Conservation (phyloP, 35 echinoderm and acorn worm species). For the Stichopus chloronotus region DNA sequence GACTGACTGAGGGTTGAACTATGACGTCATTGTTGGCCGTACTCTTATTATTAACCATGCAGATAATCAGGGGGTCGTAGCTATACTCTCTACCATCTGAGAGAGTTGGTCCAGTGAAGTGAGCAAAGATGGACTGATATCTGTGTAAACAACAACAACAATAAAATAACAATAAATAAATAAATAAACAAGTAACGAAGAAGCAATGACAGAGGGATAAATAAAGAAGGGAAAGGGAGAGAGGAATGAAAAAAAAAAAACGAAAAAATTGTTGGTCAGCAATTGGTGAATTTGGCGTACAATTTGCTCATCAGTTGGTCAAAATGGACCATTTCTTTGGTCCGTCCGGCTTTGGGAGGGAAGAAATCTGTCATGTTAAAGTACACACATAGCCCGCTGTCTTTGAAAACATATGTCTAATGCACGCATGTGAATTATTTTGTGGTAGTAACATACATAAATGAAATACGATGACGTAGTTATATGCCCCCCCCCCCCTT, state of each 20-base stretch:
- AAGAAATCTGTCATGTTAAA: too few relatives aligned
- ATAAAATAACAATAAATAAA: not conserved
- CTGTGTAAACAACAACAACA: not conserved
- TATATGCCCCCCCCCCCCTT: too few relatives aligned
- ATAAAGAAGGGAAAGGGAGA: not conserved
- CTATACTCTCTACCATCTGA: not conserved
- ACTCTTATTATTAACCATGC: too few relatives aligned
- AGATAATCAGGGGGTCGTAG: not conserved
- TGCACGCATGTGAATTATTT: too few relatives aligned
- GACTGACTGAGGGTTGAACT: too few relatives aligned
- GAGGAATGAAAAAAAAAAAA: not conserved
- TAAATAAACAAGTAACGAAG: not conserved
- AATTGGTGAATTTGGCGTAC: not conserved
- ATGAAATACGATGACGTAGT: too few relatives aligned
- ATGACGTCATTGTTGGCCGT: too few relatives aligned
- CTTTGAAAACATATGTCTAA: too few relatives aligned
- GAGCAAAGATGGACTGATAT: not conserved
- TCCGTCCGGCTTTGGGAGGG: too few relatives aligned
- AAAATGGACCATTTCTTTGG: not conserved
- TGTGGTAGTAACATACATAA: too few relatives aligned
- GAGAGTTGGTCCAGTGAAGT: slow-evolving; percentile 30
- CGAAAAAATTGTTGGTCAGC: not conserved
- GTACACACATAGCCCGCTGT: too few relatives aligned
- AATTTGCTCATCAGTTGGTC: not conserved
- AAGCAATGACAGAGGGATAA: not conserved